Evolutionary conservation across 2,113 vertebrate species (phyloP).

Genomic region (Rhea pennata): DNA sequence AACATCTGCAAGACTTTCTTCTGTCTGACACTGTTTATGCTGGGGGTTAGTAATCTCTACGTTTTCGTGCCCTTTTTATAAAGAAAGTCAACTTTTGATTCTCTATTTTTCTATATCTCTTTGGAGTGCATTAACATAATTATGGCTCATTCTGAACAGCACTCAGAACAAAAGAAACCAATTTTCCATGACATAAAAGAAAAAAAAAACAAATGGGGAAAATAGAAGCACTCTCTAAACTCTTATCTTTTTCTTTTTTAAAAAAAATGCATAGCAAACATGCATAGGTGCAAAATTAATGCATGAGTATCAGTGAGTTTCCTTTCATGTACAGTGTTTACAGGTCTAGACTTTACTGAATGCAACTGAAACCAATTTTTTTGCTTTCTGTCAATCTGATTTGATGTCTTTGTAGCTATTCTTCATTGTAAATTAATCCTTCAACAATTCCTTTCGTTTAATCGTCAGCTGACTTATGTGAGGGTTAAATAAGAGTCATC

Average conservation of each 20-base stretch:
- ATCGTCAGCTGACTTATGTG: background rate
- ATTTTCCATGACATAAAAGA: background rate
- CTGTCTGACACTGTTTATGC: background rate
- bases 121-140: background rate
- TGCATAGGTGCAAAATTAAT: background rate
- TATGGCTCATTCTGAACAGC: background rate
- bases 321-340: background rate
- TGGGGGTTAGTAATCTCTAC: background rate
- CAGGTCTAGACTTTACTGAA: background rate
- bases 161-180: background rate
- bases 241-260: background rate
- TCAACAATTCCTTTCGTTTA: background rate
- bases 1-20: background rate
- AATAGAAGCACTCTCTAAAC: background rate
- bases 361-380: background rate
- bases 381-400: background rate
- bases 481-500: background rate
- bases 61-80: background rate
- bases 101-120: background rate
- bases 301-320: background rate
- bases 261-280: background rate
- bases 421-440: background rate
- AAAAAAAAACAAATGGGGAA: background rate
- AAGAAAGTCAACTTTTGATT: background rate
- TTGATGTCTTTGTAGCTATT: background rate